phyloP scores from a whole-genome alignment of 2,888 invertebrate genomes.

The Proisotoma minuta region DNA sequence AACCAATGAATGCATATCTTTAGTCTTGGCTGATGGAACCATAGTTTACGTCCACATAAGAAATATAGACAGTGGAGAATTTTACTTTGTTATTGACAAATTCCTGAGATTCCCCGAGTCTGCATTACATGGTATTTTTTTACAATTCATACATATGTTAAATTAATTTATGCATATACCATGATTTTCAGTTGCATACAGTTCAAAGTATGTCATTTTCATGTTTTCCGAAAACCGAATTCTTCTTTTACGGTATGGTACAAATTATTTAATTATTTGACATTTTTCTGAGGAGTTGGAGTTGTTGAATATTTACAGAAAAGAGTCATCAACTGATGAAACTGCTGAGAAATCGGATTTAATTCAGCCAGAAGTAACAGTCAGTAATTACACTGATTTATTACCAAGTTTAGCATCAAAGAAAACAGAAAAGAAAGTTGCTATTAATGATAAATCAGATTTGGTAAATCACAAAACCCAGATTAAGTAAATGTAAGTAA shows the following conservation, averaged over 20 bases:
- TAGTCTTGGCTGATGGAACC: slow-evolving; percentile 40
- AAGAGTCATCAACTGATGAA: background rate
- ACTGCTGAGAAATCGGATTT: slow-evolving; percentile 6
- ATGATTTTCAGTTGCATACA: slow-evolving; percentile 20
- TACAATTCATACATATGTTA: background rate
- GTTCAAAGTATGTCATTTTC: slow-evolving; percentile 38
- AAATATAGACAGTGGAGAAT: slow-evolving; percentile 35
- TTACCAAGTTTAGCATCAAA: slow-evolving; percentile 34
- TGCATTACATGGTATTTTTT: slow-evolving; percentile 33
- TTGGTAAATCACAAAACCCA: slow-evolving; percentile 21
- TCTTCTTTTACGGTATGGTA: slow-evolving; percentile 36
- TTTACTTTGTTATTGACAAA: slow-evolving; percentile 34
- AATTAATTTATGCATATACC: background rate
- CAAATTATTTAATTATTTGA: background rate
- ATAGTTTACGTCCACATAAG: slow-evolving; percentile 40
- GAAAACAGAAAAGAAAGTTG: slow-evolving; percentile 34
- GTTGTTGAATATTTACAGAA: background rate
- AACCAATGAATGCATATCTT: slow-evolving; percentile 26
- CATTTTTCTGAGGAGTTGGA: too few relatives aligned
- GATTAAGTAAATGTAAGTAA: background rate
- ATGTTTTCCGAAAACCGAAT: slow-evolving; percentile 43
- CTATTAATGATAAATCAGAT: slow-evolving; percentile 34
- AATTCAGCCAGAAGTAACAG: slow-evolving; percentile 36
- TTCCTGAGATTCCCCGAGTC: slow-evolving; percentile 38
- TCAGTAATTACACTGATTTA: slow-evolving; percentile 36